Evolutionary conservation across 2,888 invertebrate species (phyloP).

Genomic region (Drosophila picticornis): DNA sequence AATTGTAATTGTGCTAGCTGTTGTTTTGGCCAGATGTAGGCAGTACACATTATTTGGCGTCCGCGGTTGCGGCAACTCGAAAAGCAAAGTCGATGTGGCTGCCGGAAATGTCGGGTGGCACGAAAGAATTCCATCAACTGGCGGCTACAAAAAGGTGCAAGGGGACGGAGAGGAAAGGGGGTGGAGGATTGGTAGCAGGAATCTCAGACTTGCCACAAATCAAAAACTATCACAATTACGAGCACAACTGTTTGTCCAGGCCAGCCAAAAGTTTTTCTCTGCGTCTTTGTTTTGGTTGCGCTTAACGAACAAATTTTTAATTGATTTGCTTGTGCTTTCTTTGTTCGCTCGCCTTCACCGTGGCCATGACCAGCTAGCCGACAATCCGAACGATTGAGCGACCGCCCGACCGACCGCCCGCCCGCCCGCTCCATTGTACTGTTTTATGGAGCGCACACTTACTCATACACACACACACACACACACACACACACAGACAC

Average conservation of each 20-base stretch:
- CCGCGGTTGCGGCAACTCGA: constrained; percentile 24
- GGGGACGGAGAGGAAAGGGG: neutral
- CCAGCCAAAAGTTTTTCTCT: neutral
- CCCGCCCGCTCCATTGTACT: constrained; percentile 8
- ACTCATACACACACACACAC: constrained; percentile 1
- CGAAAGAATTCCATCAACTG: constrained; percentile 71
- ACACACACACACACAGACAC: neutral
- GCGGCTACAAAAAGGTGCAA: neutral
- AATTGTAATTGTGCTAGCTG: constrained; percentile 16
- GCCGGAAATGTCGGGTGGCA: constrained; percentile 69
- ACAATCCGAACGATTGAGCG: constrained; percentile 4
- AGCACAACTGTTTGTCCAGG: constrained; percentile 32
- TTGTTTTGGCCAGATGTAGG: neutral
- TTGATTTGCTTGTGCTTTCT: constrained; percentile 63
- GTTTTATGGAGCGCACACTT: constrained; percentile 54
- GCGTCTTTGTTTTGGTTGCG: constrained; percentile 35
- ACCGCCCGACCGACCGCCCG: neutral
- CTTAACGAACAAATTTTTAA: constrained; percentile 61
- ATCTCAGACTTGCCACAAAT: neutral
- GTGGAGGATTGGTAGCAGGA: neutral
- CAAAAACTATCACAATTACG: constrained; percentile 6
- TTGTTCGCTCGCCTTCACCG: constrained; percentile 70
- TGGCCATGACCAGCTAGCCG: constrained; percentile 79
- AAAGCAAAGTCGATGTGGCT: constrained; percentile 11
- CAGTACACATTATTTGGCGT: constrained; percentile 21